These are phyloP conservation scores for Lasioglossum villosulum DNA, from an alignment of 2,888 invertebrate species.

Conservation along the genomic window DNA sequence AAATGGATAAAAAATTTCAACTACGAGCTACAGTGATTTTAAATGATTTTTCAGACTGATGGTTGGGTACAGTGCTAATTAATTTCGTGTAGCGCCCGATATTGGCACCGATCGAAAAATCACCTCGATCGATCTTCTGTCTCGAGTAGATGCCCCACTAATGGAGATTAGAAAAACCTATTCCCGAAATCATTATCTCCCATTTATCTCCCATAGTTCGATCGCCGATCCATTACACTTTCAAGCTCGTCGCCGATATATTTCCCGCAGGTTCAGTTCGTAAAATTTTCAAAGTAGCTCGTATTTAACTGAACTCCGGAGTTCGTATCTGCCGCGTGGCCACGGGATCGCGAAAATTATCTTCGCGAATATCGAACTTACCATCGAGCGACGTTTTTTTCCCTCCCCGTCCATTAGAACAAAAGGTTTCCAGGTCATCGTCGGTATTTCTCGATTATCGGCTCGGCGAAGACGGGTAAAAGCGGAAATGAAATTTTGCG, in stretches of 20 bases:
- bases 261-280: conserved; percentile 1
- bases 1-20: no score
- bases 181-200: neutral
- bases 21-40: no score
- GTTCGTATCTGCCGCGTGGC: neutral
- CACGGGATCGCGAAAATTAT: conserved; percentile 37
- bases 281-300: conserved; percentile 30
- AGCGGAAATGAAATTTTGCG: conserved; percentile 21
- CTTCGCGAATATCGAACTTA: conserved; percentile 38
- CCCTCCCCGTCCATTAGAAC: conserved; percentile 36
- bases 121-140: neutral
- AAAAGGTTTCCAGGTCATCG: conserved; percentile 56
- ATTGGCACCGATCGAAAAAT: neutral
- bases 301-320: neutral
- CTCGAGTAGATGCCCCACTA: neutral
- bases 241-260: neutral
- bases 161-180: conserved; percentile 7
- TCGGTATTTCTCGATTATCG: conserved; percentile 51
- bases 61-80: neutral
- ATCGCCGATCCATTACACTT: conserved; percentile 24
- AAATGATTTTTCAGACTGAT: no score
- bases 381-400: neutral
- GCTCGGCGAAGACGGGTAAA: neutral
- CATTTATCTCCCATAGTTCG: conserved; percentile 14
- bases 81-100: neutral